Evolutionary conservation across 2,113 vertebrate species (phyloP).

Genomic region (Chloropsis cyanopogon): DNA sequence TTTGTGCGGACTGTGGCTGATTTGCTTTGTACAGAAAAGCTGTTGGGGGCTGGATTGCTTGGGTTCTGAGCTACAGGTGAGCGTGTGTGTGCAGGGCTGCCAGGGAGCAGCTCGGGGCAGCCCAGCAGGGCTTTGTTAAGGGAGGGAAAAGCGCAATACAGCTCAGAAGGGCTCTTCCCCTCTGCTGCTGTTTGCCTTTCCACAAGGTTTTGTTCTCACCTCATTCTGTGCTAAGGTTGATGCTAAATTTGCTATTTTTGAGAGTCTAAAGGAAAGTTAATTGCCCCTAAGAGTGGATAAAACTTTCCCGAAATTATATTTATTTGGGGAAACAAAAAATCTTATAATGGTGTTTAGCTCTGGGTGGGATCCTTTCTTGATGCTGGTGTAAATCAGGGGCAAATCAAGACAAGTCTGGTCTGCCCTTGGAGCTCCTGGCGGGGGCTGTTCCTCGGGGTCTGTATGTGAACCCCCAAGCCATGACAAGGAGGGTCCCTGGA

Average conservation of each 20-base stretch:
- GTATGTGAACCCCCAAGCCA: rapidly evolving
- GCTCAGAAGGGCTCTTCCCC: background rate
- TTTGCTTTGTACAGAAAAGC: background rate
- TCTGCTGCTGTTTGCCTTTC: background rate
- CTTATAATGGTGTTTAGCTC: background rate
- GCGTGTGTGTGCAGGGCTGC: background rate
- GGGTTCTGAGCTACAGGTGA: rapidly evolving
- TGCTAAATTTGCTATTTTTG: background rate
- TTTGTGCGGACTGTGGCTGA: background rate
- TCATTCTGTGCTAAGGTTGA: background rate
- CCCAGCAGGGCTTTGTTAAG: rapidly evolving
- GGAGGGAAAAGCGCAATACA: rapidly evolving
- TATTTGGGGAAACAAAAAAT: too few species aligned
- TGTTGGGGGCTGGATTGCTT: background rate
- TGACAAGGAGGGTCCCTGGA: background rate
- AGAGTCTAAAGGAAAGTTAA: background rate
- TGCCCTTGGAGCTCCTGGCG: background rate
- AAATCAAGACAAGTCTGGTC: background rate
- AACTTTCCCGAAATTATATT: background rate
- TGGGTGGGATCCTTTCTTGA: background rate
- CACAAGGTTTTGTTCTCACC: background rate
- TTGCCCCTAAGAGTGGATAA: background rate
- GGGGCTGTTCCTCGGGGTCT: background rate
- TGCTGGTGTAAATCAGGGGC: background rate
- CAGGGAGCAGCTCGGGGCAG: background rate